Evolutionary conservation across 2,797 vertebrate species (phyloP), one percentile per base, ranked within the genome.

Genomic region (Spinus pinus): DNA sequence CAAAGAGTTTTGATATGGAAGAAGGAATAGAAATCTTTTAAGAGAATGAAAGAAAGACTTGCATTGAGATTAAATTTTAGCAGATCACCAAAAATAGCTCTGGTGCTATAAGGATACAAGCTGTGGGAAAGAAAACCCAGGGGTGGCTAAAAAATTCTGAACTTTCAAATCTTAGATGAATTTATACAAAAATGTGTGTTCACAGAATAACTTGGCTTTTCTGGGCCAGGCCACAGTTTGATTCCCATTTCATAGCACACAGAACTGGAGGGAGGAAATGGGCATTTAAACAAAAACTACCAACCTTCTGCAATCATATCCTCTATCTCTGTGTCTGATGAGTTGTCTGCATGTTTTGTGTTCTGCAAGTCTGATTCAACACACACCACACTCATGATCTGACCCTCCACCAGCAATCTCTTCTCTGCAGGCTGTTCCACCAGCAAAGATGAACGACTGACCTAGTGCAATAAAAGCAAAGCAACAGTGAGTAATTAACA

Each of bases 391-490:
- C 98, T 97, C 97, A 98, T 96, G 89, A 98, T 98, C 94, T 98
- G 98, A 49, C 98, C 98, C 94, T 98, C 98, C 97, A 97, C 89
- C 67, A 97, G 95, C 87, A 98, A 93, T 47, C 98, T 95, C 91
- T 98, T 98, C 93, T 98, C 98, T 91, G 97, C 97, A 90, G 98
- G 97, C 64, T 98, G 98, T 42, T 98, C 98, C 53, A 98, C 98
- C 97, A 99, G 97, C 96, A 99, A 97, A 78, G 99, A 99, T 8
- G 99, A 99, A 86, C 99, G 99, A 98, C 98, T 99, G 94, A 99
- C 99, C 99, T 99, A 97, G 86, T 61, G 93, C 71, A 95, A 93
- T 21, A 91, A 71, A 96, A 81, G 86, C 41, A 97, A 67, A 90
- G 75, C n/a, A 94, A 69, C 25, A 72, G 61, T 44, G 73, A 93